Base-by-base conservation (phyloP, 2,888 invertebrate genomes). In the Emesis russula region DNA sequence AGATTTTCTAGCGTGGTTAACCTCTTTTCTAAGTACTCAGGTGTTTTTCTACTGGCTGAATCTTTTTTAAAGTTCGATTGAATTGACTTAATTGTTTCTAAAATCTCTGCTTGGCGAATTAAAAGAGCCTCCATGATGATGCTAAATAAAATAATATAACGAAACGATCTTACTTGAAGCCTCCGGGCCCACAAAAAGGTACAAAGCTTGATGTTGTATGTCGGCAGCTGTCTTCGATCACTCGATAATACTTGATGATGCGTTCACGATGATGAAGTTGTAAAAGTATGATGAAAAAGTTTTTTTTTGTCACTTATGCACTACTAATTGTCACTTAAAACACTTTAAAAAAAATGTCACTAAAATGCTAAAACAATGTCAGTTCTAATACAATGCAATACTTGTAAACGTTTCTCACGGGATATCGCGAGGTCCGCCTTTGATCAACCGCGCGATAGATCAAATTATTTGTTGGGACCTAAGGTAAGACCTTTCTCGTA, bases 61-160 rank as follows among this genome's bases (percentile, higher is more conserved):
- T 85, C 87, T 63, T 87, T 87, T 11, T 70, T 80, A 71, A 87
- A 87, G 70, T 87, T 87, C 2, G 36, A 80, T 9, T 48, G 36
- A 25, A 85, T 70, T 13, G 74, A 63, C 33, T 85, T 63, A 15
- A 87, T 82, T 2, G 53, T 18, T 1, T 44, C 38, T 31, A 71
- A 71, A 36, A 87, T 80, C 3, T 70, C 73, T 68, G 70, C 78
- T 83, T 88, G 66, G 18, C 83, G 25, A 38, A 53, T 11, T 7
- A 81, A 25, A 18, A 81, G 31, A 41, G 63, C 78, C 66, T 78
- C 73, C 81, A 81, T 63, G 63, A 15, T 9, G 63, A 66, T 63
- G 13, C 36, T 38, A 25, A 58, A 31, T 33, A n/a, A 66, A 33
- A 15, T 9, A 31, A 77, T 0, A n/a, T 58, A 63, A 63, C 18